Evolutionary conservation across 1,140 invertebrate genomes (phyloP), one percentile per base, ranked within the genome.

Genomic region (Monomorium pharaonis): DNA sequence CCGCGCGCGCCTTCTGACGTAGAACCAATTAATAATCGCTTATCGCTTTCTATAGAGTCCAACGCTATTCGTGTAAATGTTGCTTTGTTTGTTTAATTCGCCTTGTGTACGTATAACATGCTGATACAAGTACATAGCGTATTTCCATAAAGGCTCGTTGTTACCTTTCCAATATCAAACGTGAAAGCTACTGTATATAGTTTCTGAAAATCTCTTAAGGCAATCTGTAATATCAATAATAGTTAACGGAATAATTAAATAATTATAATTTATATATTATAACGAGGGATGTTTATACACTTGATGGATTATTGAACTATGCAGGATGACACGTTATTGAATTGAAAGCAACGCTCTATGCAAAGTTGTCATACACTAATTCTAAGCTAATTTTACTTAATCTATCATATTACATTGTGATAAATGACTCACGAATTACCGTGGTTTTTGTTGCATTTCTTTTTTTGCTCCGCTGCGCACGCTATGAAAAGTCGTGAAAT

Each of bases 1-100:
- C 51, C 65, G 37, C 24, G 37, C 30, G 18, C 49, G 49, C 63
- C 37, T 81, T 81, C 65, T 81, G 37, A 83, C n/a, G 54, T 54
- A 72, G 37, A 67, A 58, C 51, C 78, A 83, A 80, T 77, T 77
- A 77, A 83, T 83, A 74, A 42, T 72, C 78, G 78, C 51, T 83
- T 83, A 83, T 83, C 78, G 78, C 67, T 74, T 72, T 74, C 78
- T 49, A 69, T 37, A 69, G 51, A 72, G 51, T 58, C 42, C 78
- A 58, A 54, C 51, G 37, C 51, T 58, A 58, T 58, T 83, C 78
- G n/a, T 27, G 51, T 47, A 83, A 80, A 83, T 72, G 70, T 58
- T 70, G 51, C 37, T 60, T 67, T 83, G 78, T 81, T 81, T 81
- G 33, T 81, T 81, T 81, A 81, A 56, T 81, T 58, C 33, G 33